Conservation (phyloP, 2,888 invertebrate species). For the Meganola albula region DNA sequence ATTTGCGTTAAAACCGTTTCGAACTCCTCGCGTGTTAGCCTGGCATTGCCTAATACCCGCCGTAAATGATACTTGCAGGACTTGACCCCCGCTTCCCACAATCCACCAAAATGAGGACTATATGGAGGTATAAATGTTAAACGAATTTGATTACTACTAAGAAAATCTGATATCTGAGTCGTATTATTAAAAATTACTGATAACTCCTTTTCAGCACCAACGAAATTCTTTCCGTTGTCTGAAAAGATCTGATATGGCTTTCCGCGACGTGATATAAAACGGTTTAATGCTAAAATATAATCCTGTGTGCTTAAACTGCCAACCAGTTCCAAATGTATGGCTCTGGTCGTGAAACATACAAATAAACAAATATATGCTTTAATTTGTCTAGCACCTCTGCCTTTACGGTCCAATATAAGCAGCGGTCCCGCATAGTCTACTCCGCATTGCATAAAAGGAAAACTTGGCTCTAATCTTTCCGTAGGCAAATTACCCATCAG, state of each 20-base stretch:
- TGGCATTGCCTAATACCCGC: slow-evolving; percentile 5
- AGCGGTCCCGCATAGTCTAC: slow-evolving; percentile 11
- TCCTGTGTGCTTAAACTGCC: slow-evolving; percentile 6
- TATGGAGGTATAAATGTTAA: slow-evolving; percentile 8
- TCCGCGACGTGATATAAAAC: slow-evolving; percentile 9
- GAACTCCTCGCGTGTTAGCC: slow-evolving; percentile 8
- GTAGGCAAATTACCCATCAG: slow-evolving; percentile 9
- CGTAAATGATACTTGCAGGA: not conserved
- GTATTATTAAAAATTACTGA: not conserved
- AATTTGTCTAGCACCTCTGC: slow-evolving; percentile 1
- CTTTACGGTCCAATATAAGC: slow-evolving; percentile 8
- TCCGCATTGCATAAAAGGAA: slow-evolving; percentile 8
- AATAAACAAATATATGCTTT: slow-evolving; percentile 10
- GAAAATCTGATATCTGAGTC: slow-evolving; percentile 1
- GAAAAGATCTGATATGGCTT: slow-evolving; percentile 8
- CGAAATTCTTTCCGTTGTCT: slow-evolving; percentile 9
- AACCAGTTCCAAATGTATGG: slow-evolving; percentile 5
- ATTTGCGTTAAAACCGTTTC: slow-evolving; percentile 12
- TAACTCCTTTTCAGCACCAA: slow-evolving; percentile 6
- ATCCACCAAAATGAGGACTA: slow-evolving; percentile 8
- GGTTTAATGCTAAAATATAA: slow-evolving; percentile 5
- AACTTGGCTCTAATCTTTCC: slow-evolving; percentile 3
- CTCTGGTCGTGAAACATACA: slow-evolving; percentile 8
- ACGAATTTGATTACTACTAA: slow-evolving; percentile 2
- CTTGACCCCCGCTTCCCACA: slow-evolving; percentile 4